Percentiles rank a stretch among this genome's conserved stretches.
Conservation (phyloP, 2,888 invertebrate genomes). For the Drosophila macrospina region DNA sequence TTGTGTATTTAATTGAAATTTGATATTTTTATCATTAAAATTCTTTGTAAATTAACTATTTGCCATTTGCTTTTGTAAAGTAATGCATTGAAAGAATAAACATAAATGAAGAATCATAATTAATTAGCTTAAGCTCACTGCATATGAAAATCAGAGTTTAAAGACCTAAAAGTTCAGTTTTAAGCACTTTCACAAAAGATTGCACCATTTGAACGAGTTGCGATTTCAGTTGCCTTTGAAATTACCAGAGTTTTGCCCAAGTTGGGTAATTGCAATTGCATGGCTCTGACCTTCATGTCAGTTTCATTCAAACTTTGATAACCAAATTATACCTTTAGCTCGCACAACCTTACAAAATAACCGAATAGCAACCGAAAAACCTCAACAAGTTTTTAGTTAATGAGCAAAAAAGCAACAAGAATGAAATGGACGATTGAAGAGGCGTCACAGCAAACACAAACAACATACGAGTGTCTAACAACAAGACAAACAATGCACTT, state of each 20-base stretch:
- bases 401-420: constrained; percentile 19
- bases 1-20: constrained; percentile 20
- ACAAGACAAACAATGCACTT: constrained; percentile 54
- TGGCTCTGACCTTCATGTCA: constrained; percentile 24
- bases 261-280: constrained; percentile 6
- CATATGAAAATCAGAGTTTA: too few species aligned
- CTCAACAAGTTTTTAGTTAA: constrained; percentile 23
- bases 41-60: too few species aligned
- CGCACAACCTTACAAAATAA: constrained; percentile 4
- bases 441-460: constrained; percentile 26
- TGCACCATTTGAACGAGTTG: not conserved
- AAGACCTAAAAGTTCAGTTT: not conserved
- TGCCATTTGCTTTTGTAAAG: too few species aligned
- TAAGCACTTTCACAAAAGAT: not conserved
- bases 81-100: too few species aligned
- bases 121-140: too few species aligned
- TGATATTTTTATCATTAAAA: not conserved
- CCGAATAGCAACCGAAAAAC: constrained; percentile 3
- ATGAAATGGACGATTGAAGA: constrained; percentile 33
- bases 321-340: constrained; percentile 13
- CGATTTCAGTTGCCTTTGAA: not conserved
- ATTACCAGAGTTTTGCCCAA: constrained; percentile 2
- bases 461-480: constrained; percentile 25
- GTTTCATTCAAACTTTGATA: constrained; percentile 34
- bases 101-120: too few species aligned